These are phyloP conservation scores for Aeoliscus strigatus DNA, from an alignment of 2,797 vertebrate genomes.

Conservation along the genomic window DNA sequence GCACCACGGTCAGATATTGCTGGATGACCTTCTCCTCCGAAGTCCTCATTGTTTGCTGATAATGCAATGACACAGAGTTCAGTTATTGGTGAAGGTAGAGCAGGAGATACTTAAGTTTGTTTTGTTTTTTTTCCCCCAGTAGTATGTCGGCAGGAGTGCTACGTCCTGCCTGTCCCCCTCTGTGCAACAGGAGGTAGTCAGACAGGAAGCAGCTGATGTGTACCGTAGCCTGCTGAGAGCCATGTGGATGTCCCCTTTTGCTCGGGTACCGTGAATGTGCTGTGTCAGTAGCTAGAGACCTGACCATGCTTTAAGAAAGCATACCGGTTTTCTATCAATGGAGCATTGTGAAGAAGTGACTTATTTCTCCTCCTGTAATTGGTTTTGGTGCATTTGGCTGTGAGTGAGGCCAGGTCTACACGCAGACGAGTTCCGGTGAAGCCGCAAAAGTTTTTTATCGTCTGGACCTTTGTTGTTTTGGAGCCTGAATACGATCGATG, in stretches of 20 bases:
- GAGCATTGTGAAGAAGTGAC: slow-evolving; percentile 9
- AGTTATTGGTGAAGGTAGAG: slow-evolving; percentile 14
- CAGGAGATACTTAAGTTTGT: slow-evolving; percentile 12
- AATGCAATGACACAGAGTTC: neutral
- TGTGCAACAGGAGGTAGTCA: slow-evolving; percentile 59
- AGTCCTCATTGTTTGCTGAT: slow-evolving; percentile 11
- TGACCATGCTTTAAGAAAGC: slow-evolving; percentile 9
- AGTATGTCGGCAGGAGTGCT: slow-evolving; percentile 25
- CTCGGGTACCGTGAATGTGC: slow-evolving; percentile 30
- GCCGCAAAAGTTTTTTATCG: too few relatives aligned
- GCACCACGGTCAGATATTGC: too few relatives aligned
- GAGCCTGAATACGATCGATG: too few relatives aligned
- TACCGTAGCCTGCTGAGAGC: slow-evolving; percentile 48
- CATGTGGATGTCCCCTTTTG: slow-evolving; percentile 40
- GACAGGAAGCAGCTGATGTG: slow-evolving; percentile 58
- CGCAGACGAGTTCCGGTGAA: too few relatives aligned
- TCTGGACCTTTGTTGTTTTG: too few relatives aligned
- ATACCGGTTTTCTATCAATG: slow-evolving; percentile 5
- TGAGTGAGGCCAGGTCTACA: too few relatives aligned
- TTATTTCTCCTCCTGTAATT: neutral
- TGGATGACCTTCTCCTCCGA: too few relatives aligned
- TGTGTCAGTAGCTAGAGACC: slow-evolving; percentile 16
- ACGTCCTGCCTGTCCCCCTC: slow-evolving; percentile 33
- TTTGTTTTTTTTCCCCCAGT: slow-evolving; percentile 22
- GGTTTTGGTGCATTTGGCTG: slow-evolving; percentile 2